Evolutionary conservation across 2,113 vertebrate genomes (phyloP).

Genomic region (Cebus imitator): DNA sequence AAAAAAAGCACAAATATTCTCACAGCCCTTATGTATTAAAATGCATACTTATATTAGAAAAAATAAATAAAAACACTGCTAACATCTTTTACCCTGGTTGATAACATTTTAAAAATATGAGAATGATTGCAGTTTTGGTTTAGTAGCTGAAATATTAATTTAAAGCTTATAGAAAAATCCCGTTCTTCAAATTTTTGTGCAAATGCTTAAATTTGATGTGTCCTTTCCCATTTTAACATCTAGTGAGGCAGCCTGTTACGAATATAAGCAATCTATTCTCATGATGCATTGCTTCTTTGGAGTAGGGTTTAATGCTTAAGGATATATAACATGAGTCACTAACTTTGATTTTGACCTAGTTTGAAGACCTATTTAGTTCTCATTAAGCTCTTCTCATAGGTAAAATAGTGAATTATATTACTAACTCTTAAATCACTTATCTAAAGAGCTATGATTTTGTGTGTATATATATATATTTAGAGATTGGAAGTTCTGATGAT

Average conservation of each 20-base stretch:
- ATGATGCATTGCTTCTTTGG: background rate
- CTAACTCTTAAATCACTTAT: background rate
- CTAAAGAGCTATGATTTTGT: background rate
- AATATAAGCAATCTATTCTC: background rate
- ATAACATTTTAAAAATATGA: background rate
- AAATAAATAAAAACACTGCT: background rate
- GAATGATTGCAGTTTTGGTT: background rate
- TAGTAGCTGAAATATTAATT: background rate
- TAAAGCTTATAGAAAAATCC: background rate
- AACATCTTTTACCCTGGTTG: background rate
- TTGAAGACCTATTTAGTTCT: constrained; percentile 27
- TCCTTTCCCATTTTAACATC: background rate
- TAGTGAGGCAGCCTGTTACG: background rate
- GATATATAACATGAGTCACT: background rate
- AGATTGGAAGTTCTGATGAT: constrained; percentile 8
- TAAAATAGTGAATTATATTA: background rate
- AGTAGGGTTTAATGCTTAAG: constrained; percentile 31
- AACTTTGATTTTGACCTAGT: constrained; percentile 41
- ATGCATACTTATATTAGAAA: background rate
- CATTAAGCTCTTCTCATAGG: constrained; percentile 30
- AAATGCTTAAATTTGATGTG: background rate
- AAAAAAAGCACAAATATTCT: background rate
- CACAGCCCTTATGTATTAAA: background rate
- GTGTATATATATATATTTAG: background rate
- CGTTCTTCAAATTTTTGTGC: background rate